Base-by-base conservation (phyloP, 2,797 vertebrate species). In the Acestrorhynchus altus region DNA sequence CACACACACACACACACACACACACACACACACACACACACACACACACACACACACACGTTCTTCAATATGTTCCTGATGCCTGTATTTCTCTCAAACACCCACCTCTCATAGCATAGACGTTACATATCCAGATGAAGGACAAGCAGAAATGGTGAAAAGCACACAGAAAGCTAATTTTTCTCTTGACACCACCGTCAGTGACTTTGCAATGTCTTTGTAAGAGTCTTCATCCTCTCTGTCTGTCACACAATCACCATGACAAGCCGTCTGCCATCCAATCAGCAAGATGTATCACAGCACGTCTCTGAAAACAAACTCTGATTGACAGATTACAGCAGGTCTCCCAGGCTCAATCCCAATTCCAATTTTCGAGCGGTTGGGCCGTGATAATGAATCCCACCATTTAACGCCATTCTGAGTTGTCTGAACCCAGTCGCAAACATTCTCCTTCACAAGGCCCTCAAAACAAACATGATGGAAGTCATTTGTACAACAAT, bases 131-230 rank as follows among this genome's bases (percentile, higher is more conserved):
- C 51, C 16, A 46, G 60, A 47, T 47, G 72, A 35, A 9, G 57
- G 64, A 68, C 44, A 67, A 61, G 28, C 35, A 46, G 61, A 66
- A 28, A 54, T 13, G 11, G 11, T 0, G 22, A 47, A 66, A 5
- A n/a, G 0, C 0, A 15, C 15, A 9, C 1, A 12, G 24, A 54
- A 54, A 54, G 22, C 16, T 26, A 28, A 59, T 61, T 61, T 61
- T 22, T 59, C 44, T 72, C 39, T 69, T 80, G 71, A 56, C 24
- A 28, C 22, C 24, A 11, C 72, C 35, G 79, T 77, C 61, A 70
- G 42, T 74, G 77, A 81, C 77, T 72, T 73, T 82, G 76, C 12
- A 16, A 44, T 3, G 65, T 76, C 72, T 81, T 85, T 85, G 69
- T 28, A 72, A 57, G 13, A 16, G 16, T 73, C 20, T 64, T 67